These are phyloP conservation scores for Spondyliosoma cantharus DNA, from an alignment of 2,797 vertebrate genomes.

Conservation along the genomic window DNA sequence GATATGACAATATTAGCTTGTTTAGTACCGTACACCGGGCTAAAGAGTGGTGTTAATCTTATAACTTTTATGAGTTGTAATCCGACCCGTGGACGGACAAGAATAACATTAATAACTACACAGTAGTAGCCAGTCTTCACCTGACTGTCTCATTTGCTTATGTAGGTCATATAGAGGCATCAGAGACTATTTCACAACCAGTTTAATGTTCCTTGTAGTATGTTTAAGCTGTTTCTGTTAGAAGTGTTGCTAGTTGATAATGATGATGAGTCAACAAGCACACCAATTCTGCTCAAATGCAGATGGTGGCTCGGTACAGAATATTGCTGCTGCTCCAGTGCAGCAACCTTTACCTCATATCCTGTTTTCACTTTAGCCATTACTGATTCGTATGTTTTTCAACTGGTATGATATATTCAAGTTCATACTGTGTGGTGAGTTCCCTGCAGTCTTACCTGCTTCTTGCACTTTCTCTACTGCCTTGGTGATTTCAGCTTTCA, in stretches of 20 bases:
- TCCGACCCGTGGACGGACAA: too few relatives aligned
- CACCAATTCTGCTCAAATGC: neutral
- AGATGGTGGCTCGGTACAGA: neutral
- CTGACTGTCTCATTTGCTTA: too few relatives aligned
- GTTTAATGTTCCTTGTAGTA: too few relatives aligned
- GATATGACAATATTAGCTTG: too few relatives aligned
- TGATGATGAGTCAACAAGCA: neutral
- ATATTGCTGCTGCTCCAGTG: neutral
- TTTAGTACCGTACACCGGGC: too few relatives aligned
- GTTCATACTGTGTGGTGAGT: neutral
- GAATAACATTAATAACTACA: too few relatives aligned
- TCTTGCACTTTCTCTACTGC: slow-evolving; percentile 98
- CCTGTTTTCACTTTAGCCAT: neutral
- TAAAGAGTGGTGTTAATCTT: too few relatives aligned
- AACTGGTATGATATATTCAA: neutral
- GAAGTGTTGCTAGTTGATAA: neutral
- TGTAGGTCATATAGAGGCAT: too few relatives aligned
- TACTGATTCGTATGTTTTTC: neutral
- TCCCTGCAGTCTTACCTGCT: slow-evolving; percentile 86
- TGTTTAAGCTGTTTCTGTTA: neutral
- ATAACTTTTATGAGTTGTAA: too few relatives aligned
- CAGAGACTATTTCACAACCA: too few relatives aligned
- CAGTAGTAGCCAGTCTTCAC: too few relatives aligned
- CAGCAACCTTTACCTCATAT: neutral
- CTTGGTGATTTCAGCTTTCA: slow-evolving; percentile 98